phyloP scores from a whole-genome alignment of 2,888 invertebrate genomes.

The Aquatica leii region DNA sequence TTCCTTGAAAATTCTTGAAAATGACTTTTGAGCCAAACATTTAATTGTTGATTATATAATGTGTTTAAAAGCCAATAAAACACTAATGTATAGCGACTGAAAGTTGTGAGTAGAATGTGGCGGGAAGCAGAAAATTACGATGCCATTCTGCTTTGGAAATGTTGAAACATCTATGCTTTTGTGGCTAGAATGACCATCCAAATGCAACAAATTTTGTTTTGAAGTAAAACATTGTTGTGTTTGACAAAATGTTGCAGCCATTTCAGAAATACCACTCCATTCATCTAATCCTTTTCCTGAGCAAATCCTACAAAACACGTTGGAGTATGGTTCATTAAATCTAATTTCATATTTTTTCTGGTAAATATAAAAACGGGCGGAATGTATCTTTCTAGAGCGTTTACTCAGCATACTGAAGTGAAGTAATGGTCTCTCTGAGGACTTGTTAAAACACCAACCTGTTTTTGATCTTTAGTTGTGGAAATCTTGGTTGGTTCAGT shows the following conservation, averaged over 20 bases:
- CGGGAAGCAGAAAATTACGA: slow-evolving; percentile 51
- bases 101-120: slow-evolving; percentile 47
- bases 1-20: slow-evolving; percentile 45
- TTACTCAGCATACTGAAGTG: slow-evolving; percentile 1
- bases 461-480: too few relatives aligned
- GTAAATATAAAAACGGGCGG: not conserved
- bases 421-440: not conserved
- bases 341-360: not conserved
- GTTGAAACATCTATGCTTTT: slow-evolving; percentile 18
- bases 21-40: slow-evolving; percentile 45
- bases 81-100: slow-evolving; percentile 48
- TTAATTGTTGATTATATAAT: slow-evolving; percentile 47
- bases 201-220: too few relatives aligned
- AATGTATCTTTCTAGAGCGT: not conserved
- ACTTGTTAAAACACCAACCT: not conserved
- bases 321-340: not conserved
- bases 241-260: too few relatives aligned
- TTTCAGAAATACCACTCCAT: not conserved
- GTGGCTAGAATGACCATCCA: slow-evolving; percentile 38
- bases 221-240: too few relatives aligned
- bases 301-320: not conserved
- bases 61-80: slow-evolving; percentile 49
- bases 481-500: too few relatives aligned
- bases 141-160: slow-evolving; percentile 44
- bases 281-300: too few relatives aligned